Evolutionary conservation across 2,797 vertebrate species (phyloP).

Genomic region (Sitta carolinensis): DNA sequence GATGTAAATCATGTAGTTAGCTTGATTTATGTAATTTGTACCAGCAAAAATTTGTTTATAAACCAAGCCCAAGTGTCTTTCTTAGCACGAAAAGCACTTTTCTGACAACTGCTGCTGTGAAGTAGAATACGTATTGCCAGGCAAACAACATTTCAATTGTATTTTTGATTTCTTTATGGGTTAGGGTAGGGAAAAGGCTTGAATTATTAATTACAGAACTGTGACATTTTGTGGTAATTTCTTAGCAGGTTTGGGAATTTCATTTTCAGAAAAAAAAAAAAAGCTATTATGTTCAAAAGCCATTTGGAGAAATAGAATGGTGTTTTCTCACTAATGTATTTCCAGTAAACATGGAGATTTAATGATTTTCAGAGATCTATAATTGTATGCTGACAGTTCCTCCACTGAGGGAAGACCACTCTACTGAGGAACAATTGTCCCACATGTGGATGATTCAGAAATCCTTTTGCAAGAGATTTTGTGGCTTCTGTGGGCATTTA

Average conservation of each 20-base stretch:
- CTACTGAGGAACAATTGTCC: constrained; percentile 36
- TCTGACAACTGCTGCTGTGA: constrained; percentile 46
- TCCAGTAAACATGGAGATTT: constrained; percentile 47
- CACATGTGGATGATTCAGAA: constrained; percentile 1
- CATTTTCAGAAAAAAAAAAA: constrained; percentile 35
- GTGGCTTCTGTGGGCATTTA: constrained; percentile 23
- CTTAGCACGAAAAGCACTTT: constrained; percentile 43
- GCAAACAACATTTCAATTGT: constrained; percentile 47
- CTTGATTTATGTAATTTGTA: constrained; percentile 51
- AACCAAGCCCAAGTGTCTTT: constrained; percentile 31
- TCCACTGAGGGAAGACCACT: constrained; percentile 34
- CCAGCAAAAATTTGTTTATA: constrained; percentile 62
- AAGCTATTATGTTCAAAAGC: constrained; percentile 38
- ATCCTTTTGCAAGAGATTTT: constrained; percentile 28
- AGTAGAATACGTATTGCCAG: constrained; percentile 11
- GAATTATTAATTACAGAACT: constrained; percentile 59
- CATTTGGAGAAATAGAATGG: constrained; percentile 2
- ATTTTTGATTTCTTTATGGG: constrained; percentile 60
- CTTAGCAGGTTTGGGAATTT: constrained; percentile 50
- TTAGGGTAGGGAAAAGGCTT: constrained; percentile 10
- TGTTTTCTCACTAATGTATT: constrained; percentile 46
- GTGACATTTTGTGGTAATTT: constrained; percentile 52
- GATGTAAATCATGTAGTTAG: constrained; percentile 48
- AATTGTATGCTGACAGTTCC: constrained; percentile 48
- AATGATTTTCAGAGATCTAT: constrained; percentile 48